Base-by-base conservation (phyloP, 2,113 vertebrate genomes). In the Notiomystis cincta region DNA sequence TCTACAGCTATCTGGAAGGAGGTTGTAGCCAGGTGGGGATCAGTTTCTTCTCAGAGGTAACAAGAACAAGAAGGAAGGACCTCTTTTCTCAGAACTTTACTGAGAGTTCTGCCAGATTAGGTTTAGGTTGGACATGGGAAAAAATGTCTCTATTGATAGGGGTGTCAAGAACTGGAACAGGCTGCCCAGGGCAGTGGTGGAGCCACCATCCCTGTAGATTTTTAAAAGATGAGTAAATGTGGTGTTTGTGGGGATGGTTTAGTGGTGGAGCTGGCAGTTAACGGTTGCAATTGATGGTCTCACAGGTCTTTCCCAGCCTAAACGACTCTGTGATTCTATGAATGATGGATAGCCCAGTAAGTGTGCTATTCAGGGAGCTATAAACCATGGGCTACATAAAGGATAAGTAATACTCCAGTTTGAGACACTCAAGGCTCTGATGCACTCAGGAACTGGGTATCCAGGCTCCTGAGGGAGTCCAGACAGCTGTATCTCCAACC, bases 231-330 rank as follows among this genome's bases (percentile, higher is more conserved):
- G 12, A 16, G 15, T 22, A 48, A 33, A 33, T 56, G 35, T 28
- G 14, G 40, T 54, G 11, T 12, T 33, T 54, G 28, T 44, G 27
- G 58, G 53, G 14, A 47, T 57, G 37, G 22, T 50, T 72, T 50
- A 16, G 27, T 30, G 30, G 35, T 24, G 31, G 30, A 76, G 40
- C 27, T 82, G 40, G 56, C 30, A 76, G 40, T 27, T 40, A 42
- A 35, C 0, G 0, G 21, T 19, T 77, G 44, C 7, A 23, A 25
- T 5, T 15, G 5, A 14, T 56, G 25, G 19, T 28, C 21, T 48
- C 20, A 20, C 35, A 62, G 18, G 48, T 35, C 56, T 77, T 56
- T 83, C 42, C 12, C 48, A 69, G 16, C 15, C 15, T 48, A 42
- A 77, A 56, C 42, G 7, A 42, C 56, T 56, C 64, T 42, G 7